A percentile compares a stretch with the other conserved stretches of the same genome.
These are phyloP conservation scores for Todiramphus saurophagus DNA, from an alignment of 2,113 vertebrate species.

Conservation along the genomic window DNA sequence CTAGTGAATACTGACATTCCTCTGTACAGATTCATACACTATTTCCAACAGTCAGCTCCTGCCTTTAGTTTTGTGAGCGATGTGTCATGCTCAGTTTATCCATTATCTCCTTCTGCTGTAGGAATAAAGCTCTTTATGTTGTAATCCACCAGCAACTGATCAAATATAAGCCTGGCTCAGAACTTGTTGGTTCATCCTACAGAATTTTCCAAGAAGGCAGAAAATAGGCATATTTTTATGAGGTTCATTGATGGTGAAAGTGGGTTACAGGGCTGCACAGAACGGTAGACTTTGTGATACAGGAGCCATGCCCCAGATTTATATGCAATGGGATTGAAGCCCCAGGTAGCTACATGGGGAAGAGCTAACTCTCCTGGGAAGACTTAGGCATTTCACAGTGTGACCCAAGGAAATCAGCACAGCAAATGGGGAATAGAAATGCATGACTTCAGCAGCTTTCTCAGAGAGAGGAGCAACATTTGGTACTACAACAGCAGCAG, in stretches of 20 bases:
- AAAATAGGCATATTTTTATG: neutral
- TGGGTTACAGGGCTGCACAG: neutral
- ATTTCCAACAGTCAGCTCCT: neutral
- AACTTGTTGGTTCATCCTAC: neutral
- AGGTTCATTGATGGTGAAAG: neutral
- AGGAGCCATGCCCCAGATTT: accelerated
- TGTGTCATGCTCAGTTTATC: neutral
- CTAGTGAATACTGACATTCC: neutral
- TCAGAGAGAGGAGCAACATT: neutral
- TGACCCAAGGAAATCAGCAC: neutral
- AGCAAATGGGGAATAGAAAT: neutral
- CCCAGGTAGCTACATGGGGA: neutral
- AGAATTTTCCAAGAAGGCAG: neutral
- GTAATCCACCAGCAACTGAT: neutral
- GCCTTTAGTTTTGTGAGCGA: neutral
- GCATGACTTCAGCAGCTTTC: neutral
- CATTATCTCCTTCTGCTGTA: neutral
- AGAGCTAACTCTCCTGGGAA: neutral
- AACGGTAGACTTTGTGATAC: neutral
- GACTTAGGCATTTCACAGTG: neutral
- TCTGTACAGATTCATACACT: neutral
- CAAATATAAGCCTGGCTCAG: neutral
- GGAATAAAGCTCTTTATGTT: neutral
- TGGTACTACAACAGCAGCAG: neutral
- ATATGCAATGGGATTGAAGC: accelerated